Evolutionary conservation across 2,797 vertebrate species (phyloP).

Genomic region (Darevskia nairensis): DNA sequence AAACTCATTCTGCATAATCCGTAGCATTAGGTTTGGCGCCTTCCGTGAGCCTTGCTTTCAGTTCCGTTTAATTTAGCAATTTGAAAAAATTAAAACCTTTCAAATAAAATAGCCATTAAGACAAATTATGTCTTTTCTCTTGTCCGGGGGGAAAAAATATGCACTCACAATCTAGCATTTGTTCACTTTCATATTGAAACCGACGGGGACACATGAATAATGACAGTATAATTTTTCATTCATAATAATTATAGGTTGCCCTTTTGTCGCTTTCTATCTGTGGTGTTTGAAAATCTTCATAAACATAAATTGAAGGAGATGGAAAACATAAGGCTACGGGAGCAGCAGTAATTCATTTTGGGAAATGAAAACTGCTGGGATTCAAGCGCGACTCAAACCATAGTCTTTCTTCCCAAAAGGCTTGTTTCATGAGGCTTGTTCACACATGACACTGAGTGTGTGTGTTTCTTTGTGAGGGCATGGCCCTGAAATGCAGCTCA

Average conservation of each 20-base stretch:
- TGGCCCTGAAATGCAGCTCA: background rate
- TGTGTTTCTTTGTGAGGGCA: too few species aligned
- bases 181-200: background rate
- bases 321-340: background rate
- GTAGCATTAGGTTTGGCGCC: background rate
- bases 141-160: background rate
- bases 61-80: background rate
- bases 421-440: background rate
- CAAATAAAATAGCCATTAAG: slow-evolving; percentile 32
- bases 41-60: slow-evolving; percentile 13
- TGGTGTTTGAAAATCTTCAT: background rate
- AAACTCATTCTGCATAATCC: slow-evolving; percentile 21
- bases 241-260: slow-evolving; percentile 9
- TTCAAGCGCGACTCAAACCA: background rate
- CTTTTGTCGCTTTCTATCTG: background rate
- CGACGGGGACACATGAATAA: background rate
- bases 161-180: slow-evolving; percentile 2
- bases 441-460: background rate
- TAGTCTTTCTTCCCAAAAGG: background rate
- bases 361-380: background rate
- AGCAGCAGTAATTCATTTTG: background rate
- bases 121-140: slow-evolving; percentile 19
- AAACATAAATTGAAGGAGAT: background rate
- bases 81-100: slow-evolving; percentile 25
- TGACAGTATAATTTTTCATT: background rate